These are phyloP conservation scores for Larimichthys crocea DNA, from an alignment of 2,113 vertebrate genomes.

Conservation along the genomic window DNA sequence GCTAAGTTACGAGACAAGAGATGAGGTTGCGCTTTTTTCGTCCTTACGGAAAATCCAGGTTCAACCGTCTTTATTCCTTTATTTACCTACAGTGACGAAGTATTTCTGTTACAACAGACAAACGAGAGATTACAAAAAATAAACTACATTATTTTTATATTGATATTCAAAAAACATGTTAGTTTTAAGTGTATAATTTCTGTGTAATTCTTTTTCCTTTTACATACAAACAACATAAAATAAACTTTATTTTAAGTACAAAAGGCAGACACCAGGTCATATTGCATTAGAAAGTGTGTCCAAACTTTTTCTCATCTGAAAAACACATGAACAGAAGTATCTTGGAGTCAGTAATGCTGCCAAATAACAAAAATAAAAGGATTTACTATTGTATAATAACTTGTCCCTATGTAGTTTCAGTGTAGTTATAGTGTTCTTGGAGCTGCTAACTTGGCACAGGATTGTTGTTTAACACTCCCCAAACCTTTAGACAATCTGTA, in stretches of 20 bases:
- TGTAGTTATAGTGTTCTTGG: no score
- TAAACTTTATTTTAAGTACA: background rate
- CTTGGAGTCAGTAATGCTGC: no score
- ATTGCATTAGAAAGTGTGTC: no score
- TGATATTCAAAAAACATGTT: no score
- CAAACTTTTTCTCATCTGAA: no score
- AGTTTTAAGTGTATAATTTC: no score
- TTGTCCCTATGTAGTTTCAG: no score
- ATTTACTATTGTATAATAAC: no score
- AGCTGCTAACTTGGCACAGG: background rate
- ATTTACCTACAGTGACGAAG: background rate
- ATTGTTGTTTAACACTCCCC: background rate
- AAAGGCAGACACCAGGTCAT: no score
- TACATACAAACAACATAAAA: background rate
- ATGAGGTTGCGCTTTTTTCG: constrained; percentile 8
- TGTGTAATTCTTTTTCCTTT: background rate
- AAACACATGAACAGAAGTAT: no score
- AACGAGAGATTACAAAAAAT: no score
- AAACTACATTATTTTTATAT: background rate
- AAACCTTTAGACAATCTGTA: background rate
- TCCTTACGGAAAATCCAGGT: background rate
- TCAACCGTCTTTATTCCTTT: background rate
- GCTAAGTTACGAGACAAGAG: accelerated
- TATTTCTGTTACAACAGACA: background rate
- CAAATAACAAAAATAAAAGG: no score